A percentile compares a stretch with the other conserved stretches of the same genome.
Evolutionary conservation across 2,797 vertebrate species (phyloP).

Genomic region (Rhinogobio ventralis): DNA sequence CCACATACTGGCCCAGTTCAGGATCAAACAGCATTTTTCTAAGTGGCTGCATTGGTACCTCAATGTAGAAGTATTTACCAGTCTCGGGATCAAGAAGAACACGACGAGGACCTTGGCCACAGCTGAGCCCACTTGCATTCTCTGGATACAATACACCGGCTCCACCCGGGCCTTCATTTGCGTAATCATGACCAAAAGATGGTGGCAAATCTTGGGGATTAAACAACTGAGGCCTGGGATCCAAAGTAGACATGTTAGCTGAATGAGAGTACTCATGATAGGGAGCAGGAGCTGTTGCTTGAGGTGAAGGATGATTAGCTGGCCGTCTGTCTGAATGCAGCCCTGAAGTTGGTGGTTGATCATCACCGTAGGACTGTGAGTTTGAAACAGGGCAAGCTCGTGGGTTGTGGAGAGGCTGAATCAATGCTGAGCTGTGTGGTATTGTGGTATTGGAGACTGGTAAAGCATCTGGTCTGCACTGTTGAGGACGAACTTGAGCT

Average conservation of each 20-base stretch:
- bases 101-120: constrained; percentile 76
- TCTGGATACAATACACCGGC: constrained; percentile 76
- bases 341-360: constrained; percentile 67
- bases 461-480: constrained; percentile 73
- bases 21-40: constrained; percentile 92
- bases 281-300: constrained; percentile 67
- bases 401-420: constrained; percentile 75
- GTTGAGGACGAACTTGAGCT: constrained; percentile 71
- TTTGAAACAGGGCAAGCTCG: constrained; percentile 71
- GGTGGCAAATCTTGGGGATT: constrained; percentile 74
- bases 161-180: constrained; percentile 71
- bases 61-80: constrained; percentile 93
- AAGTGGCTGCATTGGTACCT: constrained; percentile 87
- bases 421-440: constrained; percentile 70
- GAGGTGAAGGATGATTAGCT: constrained; percentile 74
- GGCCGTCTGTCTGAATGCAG: constrained; percentile 73
- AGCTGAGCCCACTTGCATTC: constrained; percentile 65
- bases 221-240: constrained; percentile 74
- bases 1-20: constrained; percentile 93
- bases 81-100: constrained; percentile 92
- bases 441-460: constrained; percentile 73
- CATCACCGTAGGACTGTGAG: constrained; percentile 70
- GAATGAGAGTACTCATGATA: constrained; percentile 75
- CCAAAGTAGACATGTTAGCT: constrained; percentile 73
- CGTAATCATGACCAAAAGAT: constrained; percentile 78